Evolutionary conservation across 1,140 invertebrate genomes (phyloP).

Genomic region (Caenorhabditis remanei): DNA sequence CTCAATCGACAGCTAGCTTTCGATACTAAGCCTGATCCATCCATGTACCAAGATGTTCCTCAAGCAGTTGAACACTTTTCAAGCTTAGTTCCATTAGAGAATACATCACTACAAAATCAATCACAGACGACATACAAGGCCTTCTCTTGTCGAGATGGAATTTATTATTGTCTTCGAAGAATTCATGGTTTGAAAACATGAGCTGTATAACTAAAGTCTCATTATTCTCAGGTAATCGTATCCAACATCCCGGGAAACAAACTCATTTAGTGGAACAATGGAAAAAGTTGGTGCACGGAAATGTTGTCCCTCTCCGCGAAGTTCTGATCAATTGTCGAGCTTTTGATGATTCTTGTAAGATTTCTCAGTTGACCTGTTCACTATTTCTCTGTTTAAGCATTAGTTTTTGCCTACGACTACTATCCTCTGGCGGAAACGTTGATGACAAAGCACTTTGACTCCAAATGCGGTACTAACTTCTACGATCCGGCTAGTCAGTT

Average conservation of each 20-base stretch:
- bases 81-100: slow-evolving; percentile 56
- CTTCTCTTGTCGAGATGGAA: slow-evolving; percentile 57
- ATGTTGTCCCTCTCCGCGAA: slow-evolving; percentile 62
- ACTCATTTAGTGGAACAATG: slow-evolving; percentile 53
- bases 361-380: neutral
- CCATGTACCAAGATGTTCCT: slow-evolving; percentile 50
- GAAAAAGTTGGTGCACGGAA: slow-evolving; percentile 58
- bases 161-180: slow-evolving; percentile 55
- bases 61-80: slow-evolving; percentile 47
- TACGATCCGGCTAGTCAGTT: slow-evolving; percentile 83
- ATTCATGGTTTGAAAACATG: slow-evolving; percentile 42
- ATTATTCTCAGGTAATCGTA: slow-evolving; percentile 48
- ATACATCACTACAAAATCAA: neutral
- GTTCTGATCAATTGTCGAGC: slow-evolving; percentile 56
- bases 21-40: slow-evolving; percentile 36
- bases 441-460: slow-evolving; percentile 88
- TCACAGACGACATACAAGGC: slow-evolving; percentile 46
- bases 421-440: slow-evolving; percentile 90
- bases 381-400: slow-evolving; percentile 82
- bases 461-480: slow-evolving; percentile 78
- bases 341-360: slow-evolving; percentile 64
- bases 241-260: slow-evolving; percentile 51
- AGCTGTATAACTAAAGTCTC: neutral
- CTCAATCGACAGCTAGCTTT: slow-evolving; percentile 62
- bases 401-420: slow-evolving; percentile 96